A percentile compares a stretch with the other conserved stretches of the same genome.
Evolutionary conservation across 2,113 vertebrate genomes (phyloP).

Genomic region (Silurus asotus): DNA sequence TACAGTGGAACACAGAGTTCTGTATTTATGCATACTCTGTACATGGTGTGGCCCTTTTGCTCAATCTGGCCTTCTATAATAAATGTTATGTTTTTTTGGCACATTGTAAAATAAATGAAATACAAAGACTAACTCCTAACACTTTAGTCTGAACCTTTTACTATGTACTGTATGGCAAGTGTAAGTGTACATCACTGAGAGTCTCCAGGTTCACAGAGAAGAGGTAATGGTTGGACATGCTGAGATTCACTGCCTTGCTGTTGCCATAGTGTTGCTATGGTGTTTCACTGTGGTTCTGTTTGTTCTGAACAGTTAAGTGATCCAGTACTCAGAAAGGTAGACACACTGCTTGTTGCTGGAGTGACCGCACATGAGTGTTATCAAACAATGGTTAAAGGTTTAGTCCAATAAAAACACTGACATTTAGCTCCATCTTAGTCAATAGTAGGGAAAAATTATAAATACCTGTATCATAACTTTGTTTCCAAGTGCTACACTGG

Average conservation of each 20-base stretch:
- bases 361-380: conserved; percentile 20
- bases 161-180: neutral
- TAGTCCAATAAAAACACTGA: neutral
- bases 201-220: neutral
- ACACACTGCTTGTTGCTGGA: conserved; percentile 26
- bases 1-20: conserved; percentile 16
- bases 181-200: neutral
- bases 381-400: conserved; percentile 24
- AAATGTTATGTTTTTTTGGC: neutral
- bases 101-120: neutral
- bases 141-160: neutral
- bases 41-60: conserved; percentile 5
- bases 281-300: conserved; percentile 32
- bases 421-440: neutral
- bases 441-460: neutral
- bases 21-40: conserved; percentile 21
- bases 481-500: neutral
- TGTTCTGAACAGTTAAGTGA: conserved; percentile 30
- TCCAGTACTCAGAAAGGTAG: conserved; percentile 10
- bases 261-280: conserved; percentile 41
- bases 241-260: conserved; percentile 7
- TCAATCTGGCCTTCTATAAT: neutral
- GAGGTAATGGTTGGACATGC: neutral
- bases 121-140: neutral
- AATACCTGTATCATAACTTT: conserved; percentile 9